Conservation (phyloP, 2,797 vertebrate genomes). For the Pelochelys cantorii region DNA sequence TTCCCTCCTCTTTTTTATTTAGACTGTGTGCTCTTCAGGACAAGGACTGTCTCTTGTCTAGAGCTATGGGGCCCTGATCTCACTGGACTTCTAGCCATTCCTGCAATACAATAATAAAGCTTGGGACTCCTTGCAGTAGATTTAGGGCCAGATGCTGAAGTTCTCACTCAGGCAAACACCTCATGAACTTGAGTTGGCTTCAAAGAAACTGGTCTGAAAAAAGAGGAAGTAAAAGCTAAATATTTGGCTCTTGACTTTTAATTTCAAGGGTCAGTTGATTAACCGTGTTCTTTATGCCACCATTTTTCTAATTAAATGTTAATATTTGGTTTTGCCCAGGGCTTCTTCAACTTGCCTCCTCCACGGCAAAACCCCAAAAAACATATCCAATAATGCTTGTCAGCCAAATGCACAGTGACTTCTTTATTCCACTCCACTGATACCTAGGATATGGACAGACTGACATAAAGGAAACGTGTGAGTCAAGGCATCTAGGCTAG, state of each 20-base stretch:
- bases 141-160: background rate
- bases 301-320: constrained; percentile 20
- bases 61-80: rapidly evolving
- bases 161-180: background rate
- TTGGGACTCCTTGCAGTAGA: background rate
- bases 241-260: background rate
- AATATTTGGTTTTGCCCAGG: constrained; percentile 3
- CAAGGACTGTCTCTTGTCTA: background rate
- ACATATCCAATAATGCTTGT: background rate
- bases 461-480: constrained; percentile 69
- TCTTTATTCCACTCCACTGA: constrained; percentile 68
- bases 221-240: background rate
- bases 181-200: background rate
- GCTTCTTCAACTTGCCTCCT: background rate
- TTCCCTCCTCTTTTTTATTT: background rate
- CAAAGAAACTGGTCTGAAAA: background rate
- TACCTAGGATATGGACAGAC: constrained; percentile 51
- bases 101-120: background rate
- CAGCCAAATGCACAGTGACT: constrained; percentile 32
- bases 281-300: background rate
- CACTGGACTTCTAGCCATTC: background rate
- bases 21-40: background rate
- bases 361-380: background rate
- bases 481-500: constrained; percentile 64
- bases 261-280: background rate